Evolutionary conservation across 1,140 invertebrate genomes (phyloP), one percentile per base, ranked within the genome.

Genomic region (Tetraneura akinire): DNA sequence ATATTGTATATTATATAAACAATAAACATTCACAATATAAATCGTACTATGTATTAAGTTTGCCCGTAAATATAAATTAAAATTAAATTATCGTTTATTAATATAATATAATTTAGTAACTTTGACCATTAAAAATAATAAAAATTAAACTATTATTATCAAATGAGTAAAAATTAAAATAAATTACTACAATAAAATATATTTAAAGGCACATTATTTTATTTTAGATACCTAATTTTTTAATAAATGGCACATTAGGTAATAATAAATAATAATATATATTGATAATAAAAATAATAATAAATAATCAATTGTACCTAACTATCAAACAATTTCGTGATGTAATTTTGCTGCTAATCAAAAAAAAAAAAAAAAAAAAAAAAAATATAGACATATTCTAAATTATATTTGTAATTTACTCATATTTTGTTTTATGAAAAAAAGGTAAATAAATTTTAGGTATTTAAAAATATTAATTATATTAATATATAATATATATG

Each of bases 71-170:
- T 37, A 37, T 37, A 37, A 37, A 37, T 37, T 4, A 37, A 37
- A 37, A 37, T 37, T 4, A 37, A 37, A 37, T 37, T 37, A 37
- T 37, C 8, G 8, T 37, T 53, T 49, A 55, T 37, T 76, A 76
- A 57, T 55, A 51, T 57, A 78, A 78, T 78, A 45, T 78, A 45
- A 78, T 60, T 21, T 78, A 78, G 74, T 78, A 78, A 78, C 74
- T 78, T 78, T 60, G 53, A 78, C 74, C 74, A 78, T 78, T 78
- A 60, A 78, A 76, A 78, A 78, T 62, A 62, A 37, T 4, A 78
- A 78, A 62, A 45, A 62, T 78, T 53, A 78, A 78, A 78, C 55
- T 78, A 76, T 32, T 62, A 62, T 55, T 76, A 55, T 60, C 53
- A 78, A 78, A 62, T 42, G 53, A 57, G 51, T 62, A 78, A 42